Base-by-base conservation (phyloP, 2,888 invertebrate species). In the Heliconius cydno region DNA sequence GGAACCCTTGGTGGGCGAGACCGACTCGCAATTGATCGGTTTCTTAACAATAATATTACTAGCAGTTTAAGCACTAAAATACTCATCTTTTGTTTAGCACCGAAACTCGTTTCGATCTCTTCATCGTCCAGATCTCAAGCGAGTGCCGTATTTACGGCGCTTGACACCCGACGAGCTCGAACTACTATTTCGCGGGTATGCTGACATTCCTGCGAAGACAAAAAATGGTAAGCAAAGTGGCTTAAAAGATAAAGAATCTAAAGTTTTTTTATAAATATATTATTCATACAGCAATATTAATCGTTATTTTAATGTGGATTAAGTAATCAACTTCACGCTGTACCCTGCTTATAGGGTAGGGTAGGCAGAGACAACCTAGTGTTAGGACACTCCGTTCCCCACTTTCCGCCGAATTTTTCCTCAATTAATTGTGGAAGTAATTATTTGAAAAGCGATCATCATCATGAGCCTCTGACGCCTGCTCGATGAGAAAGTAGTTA, bases 71-170 rank as follows among this genome's bases (percentile, higher is more conserved):
- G 0, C 10, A 10, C 22, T 60, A n/a, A 60, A 60, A n/a, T 60
- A 46, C 15, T 25, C 12, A 22, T 19, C 15, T 74, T 52, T 63
- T 52, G 67, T 41, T 52, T 60, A 95, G 95, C 93, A 93, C 85
- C 92, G 95, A 79, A 95, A 94, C 85, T 95, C 94, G 5, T 95
- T 94, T 85, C 91, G 95, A 63, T 86, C 92, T 79, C 92, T 95
- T 3, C 94, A 94, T 85, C 92, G 94, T 52, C 95, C 95, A 2
- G 95, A 95, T 82, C 85, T 95, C 81, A 94, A 94, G 82, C 89
- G 94, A 28, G 94, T 95, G 25, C 93, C 94, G 38, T 94, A 93
- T 82, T 87, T 95, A 34, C 91, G 94, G 25, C 91, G 93, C 57
- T 90, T 94, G 92, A 89, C 90, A 3, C 92, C 94, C 0, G 92